Conservation (phyloP, 2,113 vertebrate species). For the Misgurnus anguillicaudatus region DNA sequence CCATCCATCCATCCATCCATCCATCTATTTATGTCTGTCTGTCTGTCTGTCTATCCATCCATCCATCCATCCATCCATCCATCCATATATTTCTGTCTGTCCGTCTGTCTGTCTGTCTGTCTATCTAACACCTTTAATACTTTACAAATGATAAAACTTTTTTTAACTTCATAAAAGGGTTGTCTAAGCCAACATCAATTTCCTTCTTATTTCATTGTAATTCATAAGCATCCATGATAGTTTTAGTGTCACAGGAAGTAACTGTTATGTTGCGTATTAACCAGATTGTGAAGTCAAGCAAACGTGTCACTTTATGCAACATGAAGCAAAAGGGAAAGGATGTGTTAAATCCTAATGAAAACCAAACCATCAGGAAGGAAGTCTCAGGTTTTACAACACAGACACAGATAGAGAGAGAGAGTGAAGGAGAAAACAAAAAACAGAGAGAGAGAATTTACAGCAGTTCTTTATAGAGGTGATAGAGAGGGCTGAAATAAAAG, state of each 20-base stretch:
- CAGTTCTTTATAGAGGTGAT: slow-evolving; percentile 68
- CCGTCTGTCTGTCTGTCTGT: background rate
- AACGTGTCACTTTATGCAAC: slow-evolving; percentile 58
- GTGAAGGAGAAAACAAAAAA: slow-evolving; percentile 39
- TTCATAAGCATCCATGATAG: background rate
- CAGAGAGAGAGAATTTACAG: slow-evolving; percentile 62
- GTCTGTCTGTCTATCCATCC: too few relatives aligned
- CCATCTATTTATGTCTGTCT: too few relatives aligned
- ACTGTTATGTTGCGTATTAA: slow-evolving; percentile 57
- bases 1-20: too few relatives aligned
- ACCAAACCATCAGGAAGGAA: slow-evolving; percentile 70
- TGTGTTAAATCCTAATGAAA: slow-evolving; percentile 67
- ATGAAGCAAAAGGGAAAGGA: slow-evolving; percentile 50
- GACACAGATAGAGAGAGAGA: slow-evolving; percentile 52
- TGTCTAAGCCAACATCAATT: background rate
- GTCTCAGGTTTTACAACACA: slow-evolving; percentile 61
- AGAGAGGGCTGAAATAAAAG: slow-evolving; percentile 58
- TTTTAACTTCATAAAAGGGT: too few relatives aligned
- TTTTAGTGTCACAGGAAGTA: slow-evolving; percentile 8
- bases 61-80: too few relatives aligned
- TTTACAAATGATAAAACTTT: too few relatives aligned
- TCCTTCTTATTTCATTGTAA: background rate
- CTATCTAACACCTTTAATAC: background rate
- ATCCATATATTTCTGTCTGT: too few relatives aligned
- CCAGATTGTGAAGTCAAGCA: slow-evolving; percentile 15